phyloP scores from a whole-genome alignment of 2,888 invertebrate genomes.

The Andricus quercusramuli region DNA sequence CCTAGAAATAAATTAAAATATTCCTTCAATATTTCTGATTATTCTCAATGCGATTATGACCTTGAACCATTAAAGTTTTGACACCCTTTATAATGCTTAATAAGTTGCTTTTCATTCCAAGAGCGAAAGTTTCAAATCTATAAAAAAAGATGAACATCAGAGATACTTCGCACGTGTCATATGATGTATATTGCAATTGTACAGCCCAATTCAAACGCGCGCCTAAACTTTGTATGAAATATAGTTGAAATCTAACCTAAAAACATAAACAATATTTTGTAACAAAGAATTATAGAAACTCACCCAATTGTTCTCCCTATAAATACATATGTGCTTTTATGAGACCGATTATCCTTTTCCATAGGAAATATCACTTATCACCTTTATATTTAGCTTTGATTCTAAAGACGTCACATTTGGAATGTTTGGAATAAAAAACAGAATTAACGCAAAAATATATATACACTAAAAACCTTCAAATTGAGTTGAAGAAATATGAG shows the following conservation, averaged over 20 bases:
- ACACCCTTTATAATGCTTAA: neutral
- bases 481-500: neutral
- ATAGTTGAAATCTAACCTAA: neutral
- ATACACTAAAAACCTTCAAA: neutral
- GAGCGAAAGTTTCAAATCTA: conserved; percentile 10
- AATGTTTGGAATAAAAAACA: neutral
- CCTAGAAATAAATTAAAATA: neutral
- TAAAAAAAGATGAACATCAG: conserved; percentile 38
- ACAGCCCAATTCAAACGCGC: neutral
- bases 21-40: neutral
- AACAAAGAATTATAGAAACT: neutral
- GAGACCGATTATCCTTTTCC: neutral
- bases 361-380: neutral
- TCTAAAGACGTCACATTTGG: neutral
- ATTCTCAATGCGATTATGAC: neutral
- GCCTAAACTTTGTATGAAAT: neutral
- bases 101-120: conserved; percentile 11
- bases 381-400: neutral
- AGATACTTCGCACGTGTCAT: neutral
- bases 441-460: neutral
- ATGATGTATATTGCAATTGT: neutral
- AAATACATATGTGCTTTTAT: neutral
- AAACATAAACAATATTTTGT: neutral
- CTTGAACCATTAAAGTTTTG: neutral
- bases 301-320: neutral